Base-by-base conservation (phyloP, 1,140 invertebrate genomes). In the Mamestra configurata region DNA sequence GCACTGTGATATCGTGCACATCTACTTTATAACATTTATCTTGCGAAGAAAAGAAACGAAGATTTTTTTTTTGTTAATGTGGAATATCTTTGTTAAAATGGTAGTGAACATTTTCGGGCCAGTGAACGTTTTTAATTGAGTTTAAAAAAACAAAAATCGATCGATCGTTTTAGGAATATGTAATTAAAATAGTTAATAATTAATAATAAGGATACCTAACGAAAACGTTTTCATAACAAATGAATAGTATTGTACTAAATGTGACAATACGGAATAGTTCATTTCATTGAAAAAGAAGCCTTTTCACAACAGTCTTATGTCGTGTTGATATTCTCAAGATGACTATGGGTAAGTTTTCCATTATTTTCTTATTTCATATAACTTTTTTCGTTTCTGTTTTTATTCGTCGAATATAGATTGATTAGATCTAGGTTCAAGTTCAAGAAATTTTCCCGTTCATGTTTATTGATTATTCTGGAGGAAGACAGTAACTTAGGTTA, bases 321-420 rank as follows among this genome's bases (percentile, higher is more conserved):
- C 5, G 35, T 37, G 35, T 11, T 75, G 51, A 40, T 40, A 59
- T 40, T 51, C 8, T 24, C 53, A 71, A 84, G 72, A 92, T 90
- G 86, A 90, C 89, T 66, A 89, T 87, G 83, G 91, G 91, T 93
- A 79, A 92, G 91, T 87, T 75, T 70, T 46, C n/a, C 18, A 46
- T 68, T 70, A 46, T 7, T 22, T 22, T 0, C n/a, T 15, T 43
- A 22, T 43, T 53, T 53, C 20, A 31, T 31, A 1, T 31, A 5
- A 3, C 5, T 31, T 53, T 8, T 22, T 11, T 22, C 10, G 7
- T 10, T 8, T 15, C 18, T 53, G 8, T 11, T 6, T 6, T 10
- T 22, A 8, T 20, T 8, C 22, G 3, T 2, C n/a, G 18, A 1
- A 10, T 20, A 20, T 0, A 53, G 10, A 53, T 7, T n/a, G 0